phyloP scores from a whole-genome alignment of 2,113 vertebrate genomes.

The Prunella fulvescens region DNA sequence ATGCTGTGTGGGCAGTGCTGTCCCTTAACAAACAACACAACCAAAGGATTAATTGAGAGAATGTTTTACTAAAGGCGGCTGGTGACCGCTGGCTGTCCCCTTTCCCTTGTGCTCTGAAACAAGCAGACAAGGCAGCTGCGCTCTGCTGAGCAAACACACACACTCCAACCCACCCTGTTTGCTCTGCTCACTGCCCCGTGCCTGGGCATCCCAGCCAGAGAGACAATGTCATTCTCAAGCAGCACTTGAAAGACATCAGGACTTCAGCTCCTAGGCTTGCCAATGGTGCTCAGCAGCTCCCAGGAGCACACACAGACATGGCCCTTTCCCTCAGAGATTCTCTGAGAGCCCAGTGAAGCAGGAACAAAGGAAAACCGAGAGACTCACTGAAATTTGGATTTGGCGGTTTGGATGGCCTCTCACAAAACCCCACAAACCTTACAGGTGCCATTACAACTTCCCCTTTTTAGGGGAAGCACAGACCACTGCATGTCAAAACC shows the following conservation, averaged over 20 bases:
- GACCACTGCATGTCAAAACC: not conserved
- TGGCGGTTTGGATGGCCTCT: conserved; percentile 26
- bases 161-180: not conserved
- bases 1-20: not conserved
- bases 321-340: not conserved
- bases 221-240: not conserved
- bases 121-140: not conserved
- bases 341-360: not conserved
- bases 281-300: not conserved
- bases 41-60: not conserved
- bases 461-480: conserved; percentile 43
- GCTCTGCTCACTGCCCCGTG: not conserved
- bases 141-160: conserved; percentile 42
- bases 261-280: not conserved
- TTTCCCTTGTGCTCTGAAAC: conserved; percentile 3
- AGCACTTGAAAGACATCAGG: conserved; percentile 20
- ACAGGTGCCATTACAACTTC: conserved; percentile 54
- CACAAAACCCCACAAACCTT: not conserved
- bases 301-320: not conserved
- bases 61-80: not conserved
- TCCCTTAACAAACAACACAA: not conserved
- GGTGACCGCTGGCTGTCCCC: not conserved
- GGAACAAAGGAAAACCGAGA: not conserved
- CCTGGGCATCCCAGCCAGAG: not conserved
- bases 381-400: not conserved